Conservation (phyloP, 2,113 vertebrate species). For the Chloropsis hardwickii region DNA sequence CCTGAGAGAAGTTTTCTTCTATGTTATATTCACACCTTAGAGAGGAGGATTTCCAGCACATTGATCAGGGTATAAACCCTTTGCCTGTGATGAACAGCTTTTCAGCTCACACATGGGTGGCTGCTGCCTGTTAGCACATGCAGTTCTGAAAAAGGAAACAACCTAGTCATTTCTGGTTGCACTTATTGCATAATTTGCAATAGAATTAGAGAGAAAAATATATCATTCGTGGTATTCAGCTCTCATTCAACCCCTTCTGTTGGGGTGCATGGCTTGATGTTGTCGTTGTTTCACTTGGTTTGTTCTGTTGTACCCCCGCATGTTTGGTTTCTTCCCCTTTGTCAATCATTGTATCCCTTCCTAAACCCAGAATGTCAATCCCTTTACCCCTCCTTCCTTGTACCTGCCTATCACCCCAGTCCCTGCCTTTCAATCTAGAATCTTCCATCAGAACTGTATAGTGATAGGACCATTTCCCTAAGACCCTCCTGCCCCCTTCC, state of each 20-base stretch:
- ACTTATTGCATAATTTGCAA: neutral
- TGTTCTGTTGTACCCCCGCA: too few relatives aligned
- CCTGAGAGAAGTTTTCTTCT: neutral
- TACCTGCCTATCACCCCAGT: too few relatives aligned
- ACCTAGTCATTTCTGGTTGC: neutral
- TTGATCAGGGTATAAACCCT: rapidly evolving
- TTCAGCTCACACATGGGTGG: rapidly evolving
- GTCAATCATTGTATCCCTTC: too few relatives aligned
- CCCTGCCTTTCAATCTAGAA: too few relatives aligned
- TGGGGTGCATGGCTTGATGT: too few relatives aligned
- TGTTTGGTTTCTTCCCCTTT: too few relatives aligned
- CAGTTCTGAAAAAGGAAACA: neutral
- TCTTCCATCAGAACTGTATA: too few relatives aligned
- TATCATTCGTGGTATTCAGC: neutral
- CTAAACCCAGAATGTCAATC: too few relatives aligned
- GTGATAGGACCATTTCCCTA: too few relatives aligned
- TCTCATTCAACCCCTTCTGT: neutral
- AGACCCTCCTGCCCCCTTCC: too few relatives aligned
- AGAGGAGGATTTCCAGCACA: neutral
- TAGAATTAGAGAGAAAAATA: neutral
- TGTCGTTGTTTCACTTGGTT: too few relatives aligned
- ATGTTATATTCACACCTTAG: neutral
- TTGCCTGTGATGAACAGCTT: rapidly evolving
- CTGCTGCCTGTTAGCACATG: neutral
- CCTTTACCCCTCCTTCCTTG: too few relatives aligned